These are phyloP conservation scores for Chionodraco myersi DNA, from an alignment of 2,113 vertebrate species.

Conservation along the genomic window DNA sequence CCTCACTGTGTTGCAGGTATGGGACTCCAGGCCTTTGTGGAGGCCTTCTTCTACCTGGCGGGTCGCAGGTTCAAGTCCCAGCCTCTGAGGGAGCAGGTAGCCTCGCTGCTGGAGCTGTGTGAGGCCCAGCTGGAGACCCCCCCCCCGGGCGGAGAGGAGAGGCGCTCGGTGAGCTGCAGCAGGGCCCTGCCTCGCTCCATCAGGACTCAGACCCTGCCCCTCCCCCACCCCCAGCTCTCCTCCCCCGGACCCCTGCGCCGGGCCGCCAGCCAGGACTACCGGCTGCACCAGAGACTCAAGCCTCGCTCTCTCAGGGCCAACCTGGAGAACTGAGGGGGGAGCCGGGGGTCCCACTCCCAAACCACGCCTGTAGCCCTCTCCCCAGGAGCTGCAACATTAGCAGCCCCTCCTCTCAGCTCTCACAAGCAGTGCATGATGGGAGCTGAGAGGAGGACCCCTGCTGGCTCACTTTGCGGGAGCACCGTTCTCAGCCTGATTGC, in stretches of 20 bases:
- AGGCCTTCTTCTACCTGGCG: slow-evolving; percentile 93
- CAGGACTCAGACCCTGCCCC: slow-evolving; percentile 32
- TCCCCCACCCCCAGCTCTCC: slow-evolving; percentile 44
- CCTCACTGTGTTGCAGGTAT: slow-evolving; percentile 84
- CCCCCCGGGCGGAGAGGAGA: slow-evolving; percentile 74
- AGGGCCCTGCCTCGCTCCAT: slow-evolving; percentile 37
- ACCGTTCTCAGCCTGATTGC: slow-evolving; percentile 55
- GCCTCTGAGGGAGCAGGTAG: slow-evolving; percentile 86
- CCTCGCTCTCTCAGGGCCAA: slow-evolving; percentile 67
- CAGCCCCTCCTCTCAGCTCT: slow-evolving; percentile 19
- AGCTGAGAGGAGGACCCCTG: slow-evolving; percentile 45
- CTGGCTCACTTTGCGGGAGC: slow-evolving; percentile 35
- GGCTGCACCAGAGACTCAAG: slow-evolving; percentile 67
- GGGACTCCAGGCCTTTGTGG: slow-evolving; percentile 93
- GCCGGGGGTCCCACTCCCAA: slow-evolving; percentile 3
- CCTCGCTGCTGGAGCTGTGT: slow-evolving; percentile 86
- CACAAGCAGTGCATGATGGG: slow-evolving; percentile 2
- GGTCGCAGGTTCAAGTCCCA: slow-evolving; percentile 88
- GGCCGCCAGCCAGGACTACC: slow-evolving; percentile 68
- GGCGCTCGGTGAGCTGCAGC: slow-evolving; percentile 82
- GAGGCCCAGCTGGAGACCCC: slow-evolving; percentile 86
- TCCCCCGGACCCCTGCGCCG: slow-evolving; percentile 39
- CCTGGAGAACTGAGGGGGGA: slow-evolving; percentile 73
- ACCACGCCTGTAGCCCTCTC: slow-evolving; percentile 40
- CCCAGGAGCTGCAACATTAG: slow-evolving; percentile 29